Evolutionary conservation across 2,888 invertebrate species (phyloP).

Genomic region (Bugula neritina): DNA sequence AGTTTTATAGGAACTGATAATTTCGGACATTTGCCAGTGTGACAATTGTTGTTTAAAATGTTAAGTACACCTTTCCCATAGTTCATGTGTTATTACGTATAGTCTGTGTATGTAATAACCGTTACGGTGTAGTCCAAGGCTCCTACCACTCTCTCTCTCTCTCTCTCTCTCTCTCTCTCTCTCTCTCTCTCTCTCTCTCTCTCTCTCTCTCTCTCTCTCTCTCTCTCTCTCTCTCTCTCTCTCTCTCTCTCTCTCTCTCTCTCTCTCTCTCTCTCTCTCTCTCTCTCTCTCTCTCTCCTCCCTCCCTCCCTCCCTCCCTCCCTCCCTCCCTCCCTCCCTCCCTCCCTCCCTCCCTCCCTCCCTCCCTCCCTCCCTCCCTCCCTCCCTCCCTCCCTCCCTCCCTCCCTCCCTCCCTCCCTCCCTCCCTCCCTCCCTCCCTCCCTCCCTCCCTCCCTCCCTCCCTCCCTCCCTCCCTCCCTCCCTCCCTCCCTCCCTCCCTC

Average conservation of each 20-base stretch:
- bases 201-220: neutral
- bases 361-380: neutral
- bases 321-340: neutral
- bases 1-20: too few species aligned
- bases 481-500: neutral
- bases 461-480: neutral
- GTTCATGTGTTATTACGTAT: too few species aligned
- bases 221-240: neutral
- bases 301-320: neutral
- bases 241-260: neutral
- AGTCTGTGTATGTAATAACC: too few species aligned
- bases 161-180: neutral
- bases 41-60: too few species aligned
- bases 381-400: neutral
- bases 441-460: constrained; percentile 1
- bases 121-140: too few species aligned
- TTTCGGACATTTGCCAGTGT: too few species aligned
- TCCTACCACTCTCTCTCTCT: too few species aligned
- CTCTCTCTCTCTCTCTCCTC: constrained; percentile 5
- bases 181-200: neutral
- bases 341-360: neutral
- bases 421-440: neutral
- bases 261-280: neutral
- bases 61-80: too few species aligned
- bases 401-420: neutral